Base-by-base conservation (phyloP, 1,140 invertebrate genomes). In the Anastrepha ludens region DNA sequence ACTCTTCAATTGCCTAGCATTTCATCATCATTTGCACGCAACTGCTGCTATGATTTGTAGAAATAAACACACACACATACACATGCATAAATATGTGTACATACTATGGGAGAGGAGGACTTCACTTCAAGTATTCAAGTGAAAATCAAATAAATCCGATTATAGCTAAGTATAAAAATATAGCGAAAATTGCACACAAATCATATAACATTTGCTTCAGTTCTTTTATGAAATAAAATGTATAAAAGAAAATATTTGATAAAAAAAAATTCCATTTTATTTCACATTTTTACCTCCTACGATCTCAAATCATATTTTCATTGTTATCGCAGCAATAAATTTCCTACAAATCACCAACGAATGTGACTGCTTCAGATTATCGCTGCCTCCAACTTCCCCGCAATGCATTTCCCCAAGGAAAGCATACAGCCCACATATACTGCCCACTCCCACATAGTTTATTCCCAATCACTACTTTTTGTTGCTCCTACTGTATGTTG, bases 291-390 rank as follows among this genome's bases (percentile, higher is more conserved):
- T 29, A 29, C 29, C 29, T 29, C 29, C 29, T 29, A 47, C 70
- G 15, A 4, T n/a, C 39, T 15, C 0, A 3, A 39, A 15, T 64
- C 8, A 81, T 17, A 81, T 81, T 39, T 55, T 50, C n/a, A 55
- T 29, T 20, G 74, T 81, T 81, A 81, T 81, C 20, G 41, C n/a
- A n/a, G 74, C 47, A 81, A 81, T 55, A 81, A 81, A 58, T 81
- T 81, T 81, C 50, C 47, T 29, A 29, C 74, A 81, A 81, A 50
- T 81, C 47, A 81, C 74, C 44, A 81, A 50, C 44, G 74, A 2
- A 81, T 55, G 44, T 74, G 67, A 74, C 67, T 44, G 67, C 17
- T 74, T 74, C 39, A 74, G 67, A 74, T 74, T 74, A 74, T 74
- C 39, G 67, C 67, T 17, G 39, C 67, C 50, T 55, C 11, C 6